Percentiles rank a stretch among this genome's conserved stretches.
These are phyloP conservation scores for Vicugna pacos DNA, from an alignment of 2,113 vertebrate species.

Conservation along the genomic window DNA sequence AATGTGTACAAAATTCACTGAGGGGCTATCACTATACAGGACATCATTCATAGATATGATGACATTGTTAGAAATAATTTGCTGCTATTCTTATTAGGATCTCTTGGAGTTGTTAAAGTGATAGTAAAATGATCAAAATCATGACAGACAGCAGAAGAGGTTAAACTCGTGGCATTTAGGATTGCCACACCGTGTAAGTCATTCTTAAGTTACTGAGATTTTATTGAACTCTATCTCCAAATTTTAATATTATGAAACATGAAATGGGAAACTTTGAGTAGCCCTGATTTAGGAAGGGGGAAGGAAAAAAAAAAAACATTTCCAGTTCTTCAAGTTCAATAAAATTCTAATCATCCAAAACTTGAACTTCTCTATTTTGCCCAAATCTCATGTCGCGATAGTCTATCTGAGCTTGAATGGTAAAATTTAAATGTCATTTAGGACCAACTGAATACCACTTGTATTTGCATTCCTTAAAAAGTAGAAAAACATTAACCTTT, in stretches of 20 bases:
- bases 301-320: constrained; percentile 64
- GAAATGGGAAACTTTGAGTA: not conserved
- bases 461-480: constrained; percentile 90
- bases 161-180: not conserved
- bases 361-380: constrained; percentile 39
- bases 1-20: constrained; percentile 4
- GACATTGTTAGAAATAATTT: constrained; percentile 9
- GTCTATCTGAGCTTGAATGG: constrained; percentile 73
- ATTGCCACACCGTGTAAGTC: not conserved
- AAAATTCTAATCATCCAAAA: constrained; percentile 72
- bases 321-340: constrained; percentile 56
- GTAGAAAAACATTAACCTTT: constrained; percentile 91
- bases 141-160: not conserved
- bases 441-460: constrained; percentile 85
- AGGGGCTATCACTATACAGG: not conserved
- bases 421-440: constrained; percentile 89
- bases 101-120: not conserved
- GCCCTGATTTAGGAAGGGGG: not conserved
- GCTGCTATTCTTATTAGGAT: constrained; percentile 8
- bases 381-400: constrained; percentile 81
- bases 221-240: constrained; percentile 9
- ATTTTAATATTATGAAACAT: constrained; percentile 57
- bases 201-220: constrained; percentile 43
- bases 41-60: not conserved
- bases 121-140: constrained; percentile 53